Evolutionary conservation across 2,888 invertebrate species (phyloP), one percentile per base, ranked within the genome.

Genomic region (Cyaniris semiargus): DNA sequence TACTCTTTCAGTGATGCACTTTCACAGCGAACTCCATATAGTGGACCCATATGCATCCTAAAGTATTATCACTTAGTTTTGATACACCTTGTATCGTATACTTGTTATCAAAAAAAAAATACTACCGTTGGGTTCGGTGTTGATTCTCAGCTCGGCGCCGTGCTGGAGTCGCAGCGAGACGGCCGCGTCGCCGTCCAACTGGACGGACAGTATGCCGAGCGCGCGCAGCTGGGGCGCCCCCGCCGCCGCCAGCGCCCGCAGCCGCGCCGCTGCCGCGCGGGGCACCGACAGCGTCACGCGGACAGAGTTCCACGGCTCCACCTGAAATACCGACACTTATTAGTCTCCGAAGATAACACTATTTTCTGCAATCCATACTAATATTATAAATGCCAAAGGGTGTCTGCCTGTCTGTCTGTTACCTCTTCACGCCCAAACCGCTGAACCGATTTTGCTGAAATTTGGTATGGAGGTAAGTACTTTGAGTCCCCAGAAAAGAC

Each of bases 251-350:
- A 99, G 95, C 92, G 97, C 97, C 85, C 98, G 96, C 87, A 99
- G 95, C 83, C 98, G 96, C 86, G 97, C 95, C 87, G 99, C 99
- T 87, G 99, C 99, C 94, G 98, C 98, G 90, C 97, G 96, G 86
- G 99, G 98, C 95, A 99, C 98, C 89, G 98, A 98, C 95, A 99
- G 97, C 94, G 98, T 99, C 91, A 99, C 98, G 93, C 98, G 97
- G 86, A 99, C 99, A 85, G 98, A 98, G 95, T 98, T 98, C 98
- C 98, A 99, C 95, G 99, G 99, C 96, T 99, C 99, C 95, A 98
- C 94, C 94, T 94, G 84, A 15, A 79, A 76, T 18, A n/a, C 13
- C 27, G 6, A 10, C 6, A 66, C 27, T 31, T 1, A 1, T 66
- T 1, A 66, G 18, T 5, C 31, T 27, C 66, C 15, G 27, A 66